These are phyloP conservation scores for Salvelinus alpinus DNA, from an alignment of 2,113 vertebrate species.

Conservation along the genomic window DNA sequence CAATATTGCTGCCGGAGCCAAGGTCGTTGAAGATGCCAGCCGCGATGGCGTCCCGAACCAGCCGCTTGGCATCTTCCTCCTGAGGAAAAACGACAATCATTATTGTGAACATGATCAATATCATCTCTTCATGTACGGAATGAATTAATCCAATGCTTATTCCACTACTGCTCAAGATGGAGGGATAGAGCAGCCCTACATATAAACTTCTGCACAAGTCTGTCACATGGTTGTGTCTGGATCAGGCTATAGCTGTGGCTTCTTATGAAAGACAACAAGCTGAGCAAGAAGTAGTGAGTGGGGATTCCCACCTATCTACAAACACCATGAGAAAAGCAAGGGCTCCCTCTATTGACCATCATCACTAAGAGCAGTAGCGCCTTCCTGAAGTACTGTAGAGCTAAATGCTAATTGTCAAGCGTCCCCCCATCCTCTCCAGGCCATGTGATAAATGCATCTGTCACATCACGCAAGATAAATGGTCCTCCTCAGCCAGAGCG, in stretches of 20 bases:
- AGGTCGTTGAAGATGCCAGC: conserved; percentile 95
- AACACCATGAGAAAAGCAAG: background rate
- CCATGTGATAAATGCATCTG: background rate
- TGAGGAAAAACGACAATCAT: conserved; percentile 44
- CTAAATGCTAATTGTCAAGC: background rate
- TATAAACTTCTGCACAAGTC: background rate
- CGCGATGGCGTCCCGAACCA: conserved; percentile 92
- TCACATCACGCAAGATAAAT: conserved; percentile 11
- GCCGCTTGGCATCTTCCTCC: conserved; percentile 90
- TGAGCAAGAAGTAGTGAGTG: too few relatives aligned
- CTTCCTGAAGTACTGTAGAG: too few relatives aligned
- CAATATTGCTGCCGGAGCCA: conserved; percentile 95
- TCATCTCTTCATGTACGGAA: too few relatives aligned
- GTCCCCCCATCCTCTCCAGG: background rate
- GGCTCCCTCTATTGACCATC: conserved; percentile 15
- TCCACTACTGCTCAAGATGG: too few relatives aligned
- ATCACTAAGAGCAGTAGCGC: background rate
- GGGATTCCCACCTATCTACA: background rate
- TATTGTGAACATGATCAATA: background rate
- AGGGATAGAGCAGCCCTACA: too few relatives aligned
- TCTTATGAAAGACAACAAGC: too few relatives aligned
- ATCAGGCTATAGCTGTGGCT: background rate
- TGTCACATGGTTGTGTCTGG: background rate
- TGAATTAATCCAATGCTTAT: too few relatives aligned
- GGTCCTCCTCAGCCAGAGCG: too few relatives aligned